Conservation (phyloP, 2,888 invertebrate species). For the Melieria crassipennis region DNA sequence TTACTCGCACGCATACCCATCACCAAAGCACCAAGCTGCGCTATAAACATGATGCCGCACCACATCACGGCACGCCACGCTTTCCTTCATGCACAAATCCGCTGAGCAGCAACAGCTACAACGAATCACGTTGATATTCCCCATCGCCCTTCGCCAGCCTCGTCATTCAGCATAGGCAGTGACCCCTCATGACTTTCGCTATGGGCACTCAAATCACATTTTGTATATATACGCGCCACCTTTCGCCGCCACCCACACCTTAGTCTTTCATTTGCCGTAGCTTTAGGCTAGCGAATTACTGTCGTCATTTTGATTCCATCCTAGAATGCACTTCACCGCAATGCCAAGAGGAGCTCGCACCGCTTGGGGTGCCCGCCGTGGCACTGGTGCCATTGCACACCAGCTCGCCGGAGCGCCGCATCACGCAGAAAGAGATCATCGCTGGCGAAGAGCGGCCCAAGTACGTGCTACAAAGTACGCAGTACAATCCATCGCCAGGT, state of each 20-base stretch:
- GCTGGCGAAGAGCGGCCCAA: slow-evolving; percentile 73
- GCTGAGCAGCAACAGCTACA: too few relatives aligned
- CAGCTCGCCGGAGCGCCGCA: slow-evolving; percentile 65
- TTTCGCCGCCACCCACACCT: slow-evolving; percentile 23
- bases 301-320: slow-evolving; percentile 12
- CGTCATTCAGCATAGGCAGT: too few relatives aligned
- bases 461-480: slow-evolving; percentile 62
- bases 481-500: slow-evolving; percentile 60
- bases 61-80: too few relatives aligned
- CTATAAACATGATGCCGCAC: too few relatives aligned
- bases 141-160: too few relatives aligned
- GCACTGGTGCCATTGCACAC: slow-evolving; percentile 65
- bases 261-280: neutral
- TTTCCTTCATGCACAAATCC: too few relatives aligned
- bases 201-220: too few relatives aligned
- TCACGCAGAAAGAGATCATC: slow-evolving; percentile 72
- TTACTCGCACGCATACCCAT: too few relatives aligned
- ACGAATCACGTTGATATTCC: too few relatives aligned
- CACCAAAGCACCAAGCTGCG: too few relatives aligned
- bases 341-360: slow-evolving; percentile 59
- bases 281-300: slow-evolving; percentile 1
- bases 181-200: too few relatives aligned
- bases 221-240: neutral
- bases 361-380: slow-evolving; percentile 62
- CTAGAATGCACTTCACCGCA: slow-evolving; percentile 62